A percentile compares a stretch with the other conserved stretches of the same genome.
Evolutionary conservation across 2,888 invertebrate species (phyloP).

Genomic region (Clitarchus hookeri): DNA sequence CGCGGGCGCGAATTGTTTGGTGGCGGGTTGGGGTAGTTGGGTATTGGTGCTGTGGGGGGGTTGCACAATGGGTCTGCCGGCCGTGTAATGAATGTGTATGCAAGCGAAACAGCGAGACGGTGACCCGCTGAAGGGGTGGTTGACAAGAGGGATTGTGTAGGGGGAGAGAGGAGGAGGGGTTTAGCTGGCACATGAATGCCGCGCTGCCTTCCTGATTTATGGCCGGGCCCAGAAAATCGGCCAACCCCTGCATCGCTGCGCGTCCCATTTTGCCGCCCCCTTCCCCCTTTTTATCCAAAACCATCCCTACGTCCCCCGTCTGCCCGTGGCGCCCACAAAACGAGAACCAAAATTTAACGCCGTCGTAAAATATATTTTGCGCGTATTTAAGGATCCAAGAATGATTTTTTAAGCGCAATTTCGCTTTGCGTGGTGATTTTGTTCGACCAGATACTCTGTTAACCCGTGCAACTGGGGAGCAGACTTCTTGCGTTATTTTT

Average conservation of each 20-base stretch:
- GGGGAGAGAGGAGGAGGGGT: neutral
- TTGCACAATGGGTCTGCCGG: neutral
- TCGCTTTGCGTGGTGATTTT: neutral
- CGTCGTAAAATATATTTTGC: neutral
- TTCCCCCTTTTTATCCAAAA: neutral
- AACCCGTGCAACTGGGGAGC: neutral
- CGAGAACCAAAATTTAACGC: neutral
- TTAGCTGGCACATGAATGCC: constrained; percentile 7
- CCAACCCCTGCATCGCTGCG: neutral
- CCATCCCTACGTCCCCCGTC: neutral
- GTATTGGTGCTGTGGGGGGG: neutral
- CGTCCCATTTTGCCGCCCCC: neutral
- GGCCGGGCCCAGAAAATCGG: neutral
- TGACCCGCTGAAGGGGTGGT: neutral
- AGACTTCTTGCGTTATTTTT: neutral
- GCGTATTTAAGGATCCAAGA: neutral
- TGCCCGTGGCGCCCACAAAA: neutral
- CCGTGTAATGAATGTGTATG: constrained; percentile 10
- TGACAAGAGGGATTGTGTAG: neutral
- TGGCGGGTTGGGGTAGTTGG: neutral
- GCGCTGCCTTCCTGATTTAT: neutral
- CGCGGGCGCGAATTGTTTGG: neutral
- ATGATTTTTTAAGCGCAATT: neutral
- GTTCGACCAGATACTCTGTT: neutral
- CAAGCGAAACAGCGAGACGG: neutral